A percentile compares a stretch with the other conserved stretches of the same genome.
Evolutionary conservation across 2,888 invertebrate species (phyloP).

Genomic region (Bedellia somnulentella): DNA sequence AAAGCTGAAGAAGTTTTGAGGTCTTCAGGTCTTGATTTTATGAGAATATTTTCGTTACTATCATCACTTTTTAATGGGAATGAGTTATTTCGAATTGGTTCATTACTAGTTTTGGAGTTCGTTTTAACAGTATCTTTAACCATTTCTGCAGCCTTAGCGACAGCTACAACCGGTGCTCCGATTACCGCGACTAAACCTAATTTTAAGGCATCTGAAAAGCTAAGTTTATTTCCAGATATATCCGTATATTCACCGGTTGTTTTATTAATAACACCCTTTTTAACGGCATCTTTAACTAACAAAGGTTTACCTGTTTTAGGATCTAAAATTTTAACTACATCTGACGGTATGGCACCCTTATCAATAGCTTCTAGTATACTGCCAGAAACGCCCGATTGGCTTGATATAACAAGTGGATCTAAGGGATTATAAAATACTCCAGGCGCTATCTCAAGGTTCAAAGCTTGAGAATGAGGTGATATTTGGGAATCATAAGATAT

Average conservation of each 20-base stretch:
- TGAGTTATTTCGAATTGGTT: not conserved
- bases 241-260: constrained; percentile 69
- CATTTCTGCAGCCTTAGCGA: constrained; percentile 66
- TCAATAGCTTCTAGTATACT: constrained; percentile 76
- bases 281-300: constrained; percentile 75
- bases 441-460: constrained; percentile 71
- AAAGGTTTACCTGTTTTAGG: constrained; percentile 69
- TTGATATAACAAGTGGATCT: constrained; percentile 70
- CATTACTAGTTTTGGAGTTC: not conserved
- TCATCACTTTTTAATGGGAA: constrained; percentile 1
- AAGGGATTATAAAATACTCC: constrained; percentile 76
- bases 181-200: constrained; percentile 73
- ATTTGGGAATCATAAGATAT: too few species aligned
- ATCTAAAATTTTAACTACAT: constrained; percentile 70
- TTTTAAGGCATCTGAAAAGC: constrained; percentile 74
- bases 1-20: constrained; percentile 33
- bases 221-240: constrained; percentile 66
- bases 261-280: constrained; percentile 73
- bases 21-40: constrained; percentile 15
- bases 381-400: constrained; percentile 69
- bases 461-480: too few species aligned
- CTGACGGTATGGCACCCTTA: constrained; percentile 70
- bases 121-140: constrained; percentile 50
- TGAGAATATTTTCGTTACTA: too few species aligned
- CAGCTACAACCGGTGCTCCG: constrained; percentile 74